Evolutionary conservation across 2,888 invertebrate species (phyloP).

Genomic region (Caenorhabditis becei): DNA sequence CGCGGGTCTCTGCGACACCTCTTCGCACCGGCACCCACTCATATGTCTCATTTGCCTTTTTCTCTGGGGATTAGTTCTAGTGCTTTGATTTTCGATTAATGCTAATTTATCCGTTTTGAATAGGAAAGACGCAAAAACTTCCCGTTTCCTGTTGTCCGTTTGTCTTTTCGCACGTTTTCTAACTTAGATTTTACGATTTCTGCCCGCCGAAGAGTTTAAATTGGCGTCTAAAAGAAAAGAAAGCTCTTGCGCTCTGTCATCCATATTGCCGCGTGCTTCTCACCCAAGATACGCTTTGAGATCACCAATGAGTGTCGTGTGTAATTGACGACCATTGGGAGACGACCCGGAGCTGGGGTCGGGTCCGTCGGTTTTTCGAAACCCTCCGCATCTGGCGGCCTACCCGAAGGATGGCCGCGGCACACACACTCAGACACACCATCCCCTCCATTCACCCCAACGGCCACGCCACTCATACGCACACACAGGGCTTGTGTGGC

Average conservation of each 20-base stretch:
- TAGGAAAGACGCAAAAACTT: background rate
- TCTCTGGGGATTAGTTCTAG: background rate
- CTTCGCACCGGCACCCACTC: constrained; percentile 50
- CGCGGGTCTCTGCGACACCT: constrained; percentile 19
- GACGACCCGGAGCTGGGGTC: constrained; percentile 13
- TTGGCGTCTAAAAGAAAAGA: constrained; percentile 5
- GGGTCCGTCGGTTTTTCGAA: constrained; percentile 50
- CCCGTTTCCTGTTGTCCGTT: background rate
- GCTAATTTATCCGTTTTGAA: constrained; percentile 32
- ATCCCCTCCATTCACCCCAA: constrained; percentile 40
- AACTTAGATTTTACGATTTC: constrained; percentile 22
- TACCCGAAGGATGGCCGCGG: constrained; percentile 21
- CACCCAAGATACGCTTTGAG: constrained; percentile 42
- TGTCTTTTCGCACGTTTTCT: constrained; percentile 15
- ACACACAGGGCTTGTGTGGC: constrained; percentile 53
- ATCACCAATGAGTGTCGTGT: constrained; percentile 58
- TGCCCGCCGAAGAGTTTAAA: background rate
- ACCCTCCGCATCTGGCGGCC: constrained; percentile 50
- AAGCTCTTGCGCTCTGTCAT: constrained; percentile 6
- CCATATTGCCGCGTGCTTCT: constrained; percentile 14
- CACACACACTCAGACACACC: constrained; percentile 31
- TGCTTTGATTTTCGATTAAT: constrained; percentile 41
- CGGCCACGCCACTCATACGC: constrained; percentile 58
- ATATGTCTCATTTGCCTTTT: constrained; percentile 9
- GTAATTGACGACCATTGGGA: constrained; percentile 62